Percentiles rank a stretch among this genome's conserved stretches.
Evolutionary conservation across 1,140 invertebrate genomes (phyloP).

Genomic region (Sitodiplosis mosellana): DNA sequence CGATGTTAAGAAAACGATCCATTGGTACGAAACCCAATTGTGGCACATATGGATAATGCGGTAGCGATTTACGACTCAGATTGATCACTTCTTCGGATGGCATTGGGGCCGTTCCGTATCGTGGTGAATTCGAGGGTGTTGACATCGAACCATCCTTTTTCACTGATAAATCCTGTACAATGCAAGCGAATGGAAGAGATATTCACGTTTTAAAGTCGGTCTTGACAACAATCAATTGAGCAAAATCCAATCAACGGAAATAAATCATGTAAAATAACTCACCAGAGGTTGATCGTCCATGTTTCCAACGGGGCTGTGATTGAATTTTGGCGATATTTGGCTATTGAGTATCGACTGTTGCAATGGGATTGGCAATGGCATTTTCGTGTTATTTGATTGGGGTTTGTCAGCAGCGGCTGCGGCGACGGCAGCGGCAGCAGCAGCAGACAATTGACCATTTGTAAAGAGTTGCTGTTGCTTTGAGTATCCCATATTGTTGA

Average conservation of each 20-base stretch:
- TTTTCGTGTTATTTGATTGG: not conserved
- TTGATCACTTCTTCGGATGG: slow-evolving; percentile 44
- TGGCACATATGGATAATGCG: slow-evolving; percentile 28
- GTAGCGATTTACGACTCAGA: slow-evolving; percentile 41
- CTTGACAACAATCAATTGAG: too few relatives aligned
- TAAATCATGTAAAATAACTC: too few relatives aligned
- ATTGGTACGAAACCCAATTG: slow-evolving; percentile 29
- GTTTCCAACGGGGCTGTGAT: slow-evolving; percentile 15
- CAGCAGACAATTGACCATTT: not conserved
- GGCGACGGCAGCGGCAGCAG: not conserved
- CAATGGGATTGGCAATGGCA: slow-evolving; percentile 3
- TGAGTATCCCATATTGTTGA: slow-evolving; percentile 17
- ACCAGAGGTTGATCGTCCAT: slow-evolving; percentile 53
- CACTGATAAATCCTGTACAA: slow-evolving; percentile 51
- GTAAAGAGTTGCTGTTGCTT: not conserved
- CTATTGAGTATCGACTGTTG: slow-evolving; percentile 3
- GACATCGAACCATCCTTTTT: slow-evolving; percentile 41
- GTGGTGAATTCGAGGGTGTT: slow-evolving; percentile 38
- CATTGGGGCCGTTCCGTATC: slow-evolving; percentile 26
- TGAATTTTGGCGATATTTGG: slow-evolving; percentile 1
- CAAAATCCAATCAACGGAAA: too few relatives aligned
- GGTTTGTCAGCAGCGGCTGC: slow-evolving; percentile 1
- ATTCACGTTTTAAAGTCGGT: too few relatives aligned
- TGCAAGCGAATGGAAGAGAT: too few relatives aligned
- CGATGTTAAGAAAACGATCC: slow-evolving; percentile 41